These are phyloP conservation scores for Dendrocopos noguchii DNA, from an alignment of 2,113 vertebrate species.

Conservation along the genomic window DNA sequence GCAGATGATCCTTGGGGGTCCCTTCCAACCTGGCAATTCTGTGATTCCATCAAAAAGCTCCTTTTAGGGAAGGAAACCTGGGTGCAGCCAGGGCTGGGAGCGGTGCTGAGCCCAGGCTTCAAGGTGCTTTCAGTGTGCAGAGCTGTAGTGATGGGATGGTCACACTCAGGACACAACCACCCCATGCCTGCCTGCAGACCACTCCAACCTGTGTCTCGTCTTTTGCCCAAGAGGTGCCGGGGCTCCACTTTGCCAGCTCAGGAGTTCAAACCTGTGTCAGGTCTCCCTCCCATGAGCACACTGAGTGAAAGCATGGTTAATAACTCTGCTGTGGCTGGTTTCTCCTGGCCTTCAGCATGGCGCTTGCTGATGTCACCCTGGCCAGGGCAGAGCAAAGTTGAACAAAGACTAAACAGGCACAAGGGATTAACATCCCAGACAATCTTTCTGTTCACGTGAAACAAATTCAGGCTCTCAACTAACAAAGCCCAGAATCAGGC, in stretches of 20 bases:
- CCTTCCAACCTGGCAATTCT: no score
- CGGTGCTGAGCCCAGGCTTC: not conserved
- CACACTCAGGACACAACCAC: fast-evolving
- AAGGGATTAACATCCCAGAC: not conserved
- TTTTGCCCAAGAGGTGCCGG: fast-evolving
- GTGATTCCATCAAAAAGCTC: not conserved
- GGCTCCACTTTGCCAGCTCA: fast-evolving
- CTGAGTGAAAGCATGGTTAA: not conserved
- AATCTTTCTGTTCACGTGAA: not conserved
- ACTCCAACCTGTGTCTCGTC: fast-evolving
- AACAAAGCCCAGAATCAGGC: not conserved
- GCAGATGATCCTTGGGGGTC: no score
- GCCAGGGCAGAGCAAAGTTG: not conserved
- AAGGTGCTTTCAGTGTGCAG: not conserved
- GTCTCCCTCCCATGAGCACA: fast-evolving
- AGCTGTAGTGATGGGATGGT: fast-evolving
- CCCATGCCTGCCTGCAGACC: fast-evolving
- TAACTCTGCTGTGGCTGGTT: not conserved
- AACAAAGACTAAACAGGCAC: not conserved
- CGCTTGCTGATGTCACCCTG: not conserved
- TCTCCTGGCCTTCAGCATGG: not conserved
- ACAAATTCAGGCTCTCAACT: not conserved
- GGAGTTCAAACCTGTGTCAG: not conserved
- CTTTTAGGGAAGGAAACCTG: not conserved
- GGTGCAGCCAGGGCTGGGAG: not conserved